Evolutionary conservation across 2,113 vertebrate species (phyloP), one percentile per base, ranked within the genome.

Genomic region (Acrocephalus arundinaceus): DNA sequence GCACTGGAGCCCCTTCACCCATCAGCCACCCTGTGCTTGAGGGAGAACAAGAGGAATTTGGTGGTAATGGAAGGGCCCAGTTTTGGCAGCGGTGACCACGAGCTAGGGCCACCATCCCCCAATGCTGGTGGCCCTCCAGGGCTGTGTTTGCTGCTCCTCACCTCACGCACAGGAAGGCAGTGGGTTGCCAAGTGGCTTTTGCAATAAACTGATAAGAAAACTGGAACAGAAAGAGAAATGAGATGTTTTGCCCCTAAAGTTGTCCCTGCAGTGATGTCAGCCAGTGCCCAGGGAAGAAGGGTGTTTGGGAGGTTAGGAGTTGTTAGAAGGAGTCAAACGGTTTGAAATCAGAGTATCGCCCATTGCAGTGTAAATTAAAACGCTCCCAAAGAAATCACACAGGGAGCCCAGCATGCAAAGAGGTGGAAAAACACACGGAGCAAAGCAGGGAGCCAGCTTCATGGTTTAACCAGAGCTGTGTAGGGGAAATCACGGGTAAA

Each of bases 111-210:
- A 75, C 25, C 4, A 5, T 30, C 16, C 39, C 74, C 43, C 55
- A 45, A 0, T 0, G 1, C 0, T 7, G 2, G 49, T 4, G 28
- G 67, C 25, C 24, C 37, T 31, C 18, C 4, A 2, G 55, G 67
- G 33, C 6, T 0, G 2, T 13, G 58, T 61, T 57, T 55, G 82
- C 52, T 61, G 87, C 74, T 85, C 73, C 43, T 45, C 7, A 10
- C 43, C n/a, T 75, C 3, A 0, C 2, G 20, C 46, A 46, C 61
- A 79, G 87, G 89, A 93, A 94, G 54, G 80, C 73, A 81, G 61
- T 0, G 25, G 70, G 61, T 33, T 37, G 72, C 68, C 76, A 41
- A 57, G 37, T 4, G 70, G 30, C 11, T 90, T 94, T 95, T 57
- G 88, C 76, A 81, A 74, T 22, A 11, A 62, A 12, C 11, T 0